Percentiles rank a stretch among this genome's conserved stretches.
These are phyloP conservation scores for Dicyrtomina minuta DNA, from an alignment of 2,888 invertebrate genomes.

Conservation along the genomic window DNA sequence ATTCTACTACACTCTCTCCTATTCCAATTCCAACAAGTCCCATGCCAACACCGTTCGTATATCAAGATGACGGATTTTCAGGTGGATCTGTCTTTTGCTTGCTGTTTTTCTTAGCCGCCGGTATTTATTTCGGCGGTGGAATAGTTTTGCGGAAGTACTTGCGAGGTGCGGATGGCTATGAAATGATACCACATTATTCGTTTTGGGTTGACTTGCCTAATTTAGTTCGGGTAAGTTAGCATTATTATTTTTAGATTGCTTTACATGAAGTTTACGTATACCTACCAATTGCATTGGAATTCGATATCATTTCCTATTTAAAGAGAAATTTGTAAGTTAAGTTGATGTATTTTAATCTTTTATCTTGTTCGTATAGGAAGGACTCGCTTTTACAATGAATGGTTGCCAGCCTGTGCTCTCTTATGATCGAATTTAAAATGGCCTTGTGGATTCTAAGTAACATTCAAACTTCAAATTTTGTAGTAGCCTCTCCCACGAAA, in stretches of 20 bases:
- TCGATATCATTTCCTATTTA: background rate
- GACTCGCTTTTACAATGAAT: slow-evolving; percentile 62
- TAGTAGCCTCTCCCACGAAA: background rate
- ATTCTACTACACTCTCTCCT: too few species aligned
- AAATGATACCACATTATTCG: slow-evolving; percentile 71
- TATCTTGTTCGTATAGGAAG: too few species aligned
- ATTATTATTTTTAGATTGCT: background rate
- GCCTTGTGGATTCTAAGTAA: background rate
- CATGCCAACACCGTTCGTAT: too few species aligned
- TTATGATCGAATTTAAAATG: slow-evolving; percentile 61
- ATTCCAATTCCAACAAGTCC: too few species aligned
- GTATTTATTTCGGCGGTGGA: too few species aligned
- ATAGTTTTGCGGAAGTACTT: too few species aligned
- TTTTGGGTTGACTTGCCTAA: slow-evolving; percentile 73
- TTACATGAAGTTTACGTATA: background rate
- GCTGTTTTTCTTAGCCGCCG: too few species aligned
- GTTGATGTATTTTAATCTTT: background rate
- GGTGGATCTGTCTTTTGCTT: too few species aligned
- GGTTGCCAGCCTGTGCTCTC: slow-evolving; percentile 63
- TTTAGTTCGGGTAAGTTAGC: slow-evolving; percentile 66
- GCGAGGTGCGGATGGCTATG: slow-evolving; percentile 71
- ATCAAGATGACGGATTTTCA: too few species aligned
- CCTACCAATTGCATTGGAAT: background rate
- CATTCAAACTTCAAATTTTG: background rate
- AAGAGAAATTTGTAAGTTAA: background rate